phyloP scores from a whole-genome alignment of 2,113 vertebrate species.

The Elgaria multicarinata region DNA sequence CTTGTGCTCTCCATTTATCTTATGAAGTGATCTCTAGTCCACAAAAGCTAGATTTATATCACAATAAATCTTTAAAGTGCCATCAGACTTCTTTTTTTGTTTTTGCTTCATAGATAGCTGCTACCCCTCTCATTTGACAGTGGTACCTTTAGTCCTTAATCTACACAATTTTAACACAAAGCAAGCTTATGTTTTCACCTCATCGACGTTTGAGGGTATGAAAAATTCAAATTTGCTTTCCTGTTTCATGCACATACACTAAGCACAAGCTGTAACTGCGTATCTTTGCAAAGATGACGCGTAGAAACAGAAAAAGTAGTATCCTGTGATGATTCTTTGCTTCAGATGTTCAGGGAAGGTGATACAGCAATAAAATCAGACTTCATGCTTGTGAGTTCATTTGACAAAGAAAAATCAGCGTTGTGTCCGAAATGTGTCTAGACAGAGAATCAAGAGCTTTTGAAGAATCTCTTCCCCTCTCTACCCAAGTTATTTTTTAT shows the following conservation, averaged over 20 bases:
- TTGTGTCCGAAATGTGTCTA: not conserved
- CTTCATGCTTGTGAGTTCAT: not conserved
- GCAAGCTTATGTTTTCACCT: not conserved
- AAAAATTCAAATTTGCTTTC: not conserved
- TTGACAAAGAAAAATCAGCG: not conserved
- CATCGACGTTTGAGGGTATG: not conserved
- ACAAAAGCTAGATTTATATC: not conserved
- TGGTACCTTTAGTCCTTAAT: not conserved
- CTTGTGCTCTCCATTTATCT: not conserved
- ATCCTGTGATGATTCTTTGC: not conserved
- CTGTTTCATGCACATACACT: not conserved
- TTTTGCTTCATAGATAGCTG: not conserved
- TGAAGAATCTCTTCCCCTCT: not conserved
- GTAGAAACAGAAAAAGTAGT: not conserved
- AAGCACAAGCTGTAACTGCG: not conserved
- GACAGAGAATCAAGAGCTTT: not conserved
- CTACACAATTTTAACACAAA: not conserved
- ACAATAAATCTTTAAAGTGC: not conserved
- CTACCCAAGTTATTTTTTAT: not conserved
- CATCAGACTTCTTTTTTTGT: not conserved
- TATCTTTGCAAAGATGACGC: not conserved
- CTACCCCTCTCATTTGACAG: not conserved
- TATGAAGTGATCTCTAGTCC: not conserved
- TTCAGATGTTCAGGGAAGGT: not conserved
- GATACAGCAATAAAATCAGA: not conserved